phyloP scores from a whole-genome alignment of 2,113 vertebrate genomes.

The Melanostigma gelatinosum region DNA sequence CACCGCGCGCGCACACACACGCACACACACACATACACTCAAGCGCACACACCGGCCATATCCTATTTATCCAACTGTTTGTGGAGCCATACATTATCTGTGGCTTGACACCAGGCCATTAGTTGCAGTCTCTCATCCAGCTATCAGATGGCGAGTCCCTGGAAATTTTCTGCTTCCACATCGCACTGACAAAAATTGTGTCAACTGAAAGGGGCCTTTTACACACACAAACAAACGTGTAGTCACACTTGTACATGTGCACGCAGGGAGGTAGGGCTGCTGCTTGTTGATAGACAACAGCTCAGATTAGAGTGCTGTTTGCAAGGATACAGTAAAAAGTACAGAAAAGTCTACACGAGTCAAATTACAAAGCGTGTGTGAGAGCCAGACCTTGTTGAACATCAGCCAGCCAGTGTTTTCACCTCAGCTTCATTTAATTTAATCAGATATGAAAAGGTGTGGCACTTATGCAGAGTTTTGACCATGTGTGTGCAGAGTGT shows the following conservation, averaged over 20 bases:
- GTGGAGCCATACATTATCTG: conserved; percentile 69
- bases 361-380: background rate
- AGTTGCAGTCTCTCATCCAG: conserved; percentile 70
- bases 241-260: conserved; percentile 8
- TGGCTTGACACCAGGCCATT: conserved; percentile 70
- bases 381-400: no score
- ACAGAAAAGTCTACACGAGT: background rate
- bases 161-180: conserved; percentile 45
- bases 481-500: conserved; percentile 20
- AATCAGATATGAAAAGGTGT: background rate
- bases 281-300: background rate
- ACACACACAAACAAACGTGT: background rate
- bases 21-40: conserved; percentile 12
- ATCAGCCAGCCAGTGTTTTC: background rate
- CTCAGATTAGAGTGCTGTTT: background rate
- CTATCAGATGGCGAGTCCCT: conserved; percentile 58
- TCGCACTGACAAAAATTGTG: conserved; percentile 36
- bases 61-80: conserved; percentile 73
- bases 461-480: conserved; percentile 1
- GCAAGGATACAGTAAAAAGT: background rate
- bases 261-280: background rate
- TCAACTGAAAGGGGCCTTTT: conserved; percentile 3
- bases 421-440: background rate
- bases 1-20: conserved; percentile 26
- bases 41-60: conserved; percentile 45